phyloP scores from a whole-genome alignment of 2,113 vertebrate genomes.

The Lepus europaeus region DNA sequence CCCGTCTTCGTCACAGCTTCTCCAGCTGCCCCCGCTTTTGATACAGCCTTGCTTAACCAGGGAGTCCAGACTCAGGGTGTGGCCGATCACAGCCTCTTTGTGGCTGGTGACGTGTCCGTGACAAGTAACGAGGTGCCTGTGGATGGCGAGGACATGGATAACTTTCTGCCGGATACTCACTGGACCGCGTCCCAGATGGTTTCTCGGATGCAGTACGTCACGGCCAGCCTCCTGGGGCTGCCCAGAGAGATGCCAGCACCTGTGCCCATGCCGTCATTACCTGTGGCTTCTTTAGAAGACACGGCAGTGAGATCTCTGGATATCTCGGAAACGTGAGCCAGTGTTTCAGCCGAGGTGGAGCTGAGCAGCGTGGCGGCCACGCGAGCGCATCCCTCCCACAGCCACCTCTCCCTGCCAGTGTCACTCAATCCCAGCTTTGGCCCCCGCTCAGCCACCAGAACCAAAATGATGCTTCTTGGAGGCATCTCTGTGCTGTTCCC shows the following conservation, averaged over 20 bases:
- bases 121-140: slow-evolving; percentile 82
- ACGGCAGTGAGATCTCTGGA: slow-evolving; percentile 63
- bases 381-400: slow-evolving; percentile 62
- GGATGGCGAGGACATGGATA: slow-evolving; percentile 83
- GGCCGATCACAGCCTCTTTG: slow-evolving; percentile 21
- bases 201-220: slow-evolving; percentile 62
- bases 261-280: slow-evolving; percentile 75
- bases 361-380: slow-evolving; percentile 55
- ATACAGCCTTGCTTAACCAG: slow-evolving; percentile 77
- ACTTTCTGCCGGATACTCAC: slow-evolving; percentile 84
- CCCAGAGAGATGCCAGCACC: slow-evolving; percentile 70
- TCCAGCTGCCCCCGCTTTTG: slow-evolving; percentile 76
- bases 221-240: slow-evolving; percentile 72
- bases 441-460: slow-evolving; percentile 39
- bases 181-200: slow-evolving; percentile 76
- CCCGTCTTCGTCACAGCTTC: slow-evolving; percentile 68
- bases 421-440: neutral
- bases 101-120: slow-evolving; percentile 68
- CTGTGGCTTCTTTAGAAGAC: slow-evolving; percentile 53
- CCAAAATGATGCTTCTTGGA: accelerated
- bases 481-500: neutral
- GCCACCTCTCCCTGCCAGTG: slow-evolving; percentile 46
- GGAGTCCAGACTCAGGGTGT: slow-evolving; percentile 68
- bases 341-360: slow-evolving; percentile 69
- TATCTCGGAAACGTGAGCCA: neutral